Conservation (phyloP, 2,113 vertebrate genomes). For the Speoplatyrhinus poulsoni region DNA sequence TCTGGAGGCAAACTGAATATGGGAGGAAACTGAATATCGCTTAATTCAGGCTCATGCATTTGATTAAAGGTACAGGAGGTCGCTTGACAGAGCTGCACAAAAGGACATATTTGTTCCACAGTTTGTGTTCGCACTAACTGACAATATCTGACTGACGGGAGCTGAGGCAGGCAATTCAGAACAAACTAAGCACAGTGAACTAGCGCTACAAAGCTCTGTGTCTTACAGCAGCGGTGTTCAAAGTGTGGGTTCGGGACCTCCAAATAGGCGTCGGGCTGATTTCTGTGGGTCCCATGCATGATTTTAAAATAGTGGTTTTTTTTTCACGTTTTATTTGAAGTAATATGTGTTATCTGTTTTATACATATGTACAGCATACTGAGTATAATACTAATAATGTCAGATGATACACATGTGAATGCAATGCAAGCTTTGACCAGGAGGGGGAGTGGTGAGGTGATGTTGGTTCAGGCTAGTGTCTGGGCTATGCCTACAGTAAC, state of each 20-base stretch:
- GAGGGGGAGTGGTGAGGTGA: neutral
- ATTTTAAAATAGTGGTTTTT: too few relatives aligned
- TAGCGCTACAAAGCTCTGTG: neutral
- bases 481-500: conserved; percentile 62
- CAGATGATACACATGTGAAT: too few relatives aligned
- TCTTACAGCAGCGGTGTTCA: neutral
- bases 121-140: conserved; percentile 17
- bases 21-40: conserved; percentile 2
- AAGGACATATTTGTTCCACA: conserved; percentile 26
- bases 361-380: too few relatives aligned
- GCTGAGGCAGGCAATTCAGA: neutral
- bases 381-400: too few relatives aligned
- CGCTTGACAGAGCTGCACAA: conserved; percentile 8
- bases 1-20: conserved; percentile 7
- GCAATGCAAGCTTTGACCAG: too few relatives aligned
- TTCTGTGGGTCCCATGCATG: too few relatives aligned
- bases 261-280: neutral
- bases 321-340: too few relatives aligned
- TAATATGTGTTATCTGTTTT: too few relatives aligned
- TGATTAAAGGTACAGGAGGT: conserved; percentile 10
- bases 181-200: neutral
- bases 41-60: neutral
- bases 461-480: neutral
- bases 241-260: neutral
- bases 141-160: conserved; percentile 18